Conservation (phyloP, 2,113 vertebrate genomes). For the Ciconia stormi region DNA sequence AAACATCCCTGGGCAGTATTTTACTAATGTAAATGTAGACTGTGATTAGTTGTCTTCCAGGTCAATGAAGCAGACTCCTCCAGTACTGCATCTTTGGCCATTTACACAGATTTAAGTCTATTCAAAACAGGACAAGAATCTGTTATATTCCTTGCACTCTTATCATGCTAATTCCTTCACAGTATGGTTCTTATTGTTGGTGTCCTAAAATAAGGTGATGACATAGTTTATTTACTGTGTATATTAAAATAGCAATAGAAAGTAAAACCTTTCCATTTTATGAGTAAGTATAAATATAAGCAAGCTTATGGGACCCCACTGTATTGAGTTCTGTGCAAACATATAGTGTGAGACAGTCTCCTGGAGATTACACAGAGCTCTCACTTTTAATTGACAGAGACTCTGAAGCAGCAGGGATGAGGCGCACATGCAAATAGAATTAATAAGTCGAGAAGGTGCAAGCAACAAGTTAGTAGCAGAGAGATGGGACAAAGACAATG, state of each 20-base stretch:
- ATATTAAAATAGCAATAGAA: neutral
- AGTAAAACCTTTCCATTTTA: neutral
- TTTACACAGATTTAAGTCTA: neutral
- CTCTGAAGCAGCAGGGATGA: neutral
- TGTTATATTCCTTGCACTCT: neutral
- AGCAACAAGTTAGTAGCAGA: neutral
- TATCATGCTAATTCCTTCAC: neutral
- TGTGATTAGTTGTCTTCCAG: neutral
- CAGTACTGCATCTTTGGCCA: neutral
- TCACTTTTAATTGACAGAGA: neutral
- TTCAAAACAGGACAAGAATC: neutral
- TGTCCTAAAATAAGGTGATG: neutral
- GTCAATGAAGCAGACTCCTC: neutral
- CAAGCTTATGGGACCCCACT: neutral
- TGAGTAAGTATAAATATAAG: neutral
- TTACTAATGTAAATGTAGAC: neutral
- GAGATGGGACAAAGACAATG: neutral
- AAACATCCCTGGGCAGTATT: neutral
- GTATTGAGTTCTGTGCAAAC: neutral
- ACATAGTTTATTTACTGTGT: neutral
- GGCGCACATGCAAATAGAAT: neutral
- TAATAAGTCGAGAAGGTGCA: neutral
- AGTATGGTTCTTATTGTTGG: neutral
- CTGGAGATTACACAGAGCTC: neutral
- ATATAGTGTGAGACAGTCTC: neutral